Conservation (phyloP, 1,140 invertebrate genomes). For the Cydia amplana region DNA sequence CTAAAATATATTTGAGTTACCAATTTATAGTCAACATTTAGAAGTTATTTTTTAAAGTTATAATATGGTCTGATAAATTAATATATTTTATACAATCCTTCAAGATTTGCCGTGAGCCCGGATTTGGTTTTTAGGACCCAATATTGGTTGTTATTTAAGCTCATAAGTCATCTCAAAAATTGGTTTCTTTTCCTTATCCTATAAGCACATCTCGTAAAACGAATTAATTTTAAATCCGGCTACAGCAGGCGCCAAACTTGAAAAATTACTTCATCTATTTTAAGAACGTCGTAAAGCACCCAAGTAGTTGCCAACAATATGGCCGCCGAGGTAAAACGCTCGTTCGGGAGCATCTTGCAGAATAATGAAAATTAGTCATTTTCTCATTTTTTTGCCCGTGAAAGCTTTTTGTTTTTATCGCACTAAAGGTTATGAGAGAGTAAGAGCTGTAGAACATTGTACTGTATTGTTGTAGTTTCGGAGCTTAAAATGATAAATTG, state of each 20-base stretch:
- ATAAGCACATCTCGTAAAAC: background rate
- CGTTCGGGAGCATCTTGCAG: background rate
- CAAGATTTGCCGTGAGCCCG: too few species aligned
- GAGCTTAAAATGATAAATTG: too few species aligned
- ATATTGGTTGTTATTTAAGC: too few species aligned
- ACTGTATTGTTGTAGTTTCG: too few species aligned
- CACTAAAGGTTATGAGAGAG: background rate
- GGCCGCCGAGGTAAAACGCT: conserved; percentile 7
- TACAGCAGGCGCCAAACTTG: background rate
- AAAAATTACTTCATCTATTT: conserved; percentile 20
- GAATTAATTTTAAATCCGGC: background rate
- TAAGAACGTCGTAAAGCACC: background rate
- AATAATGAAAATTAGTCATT: conserved; percentile 24
- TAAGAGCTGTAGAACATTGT: background rate
- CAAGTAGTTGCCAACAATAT: conserved; percentile 22
- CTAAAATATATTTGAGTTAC: too few species aligned
- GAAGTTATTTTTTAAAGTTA: too few species aligned
- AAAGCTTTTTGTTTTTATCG: background rate
- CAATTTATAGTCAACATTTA: too few species aligned
- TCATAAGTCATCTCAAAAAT: too few species aligned
- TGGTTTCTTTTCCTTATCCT: background rate
- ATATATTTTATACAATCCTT: too few species aligned
- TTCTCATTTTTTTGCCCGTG: conserved; percentile 9
- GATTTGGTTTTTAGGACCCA: too few species aligned
- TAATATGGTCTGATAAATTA: too few species aligned